phyloP scores from a whole-genome alignment of 2,113 vertebrate genomes.

The Bathybates hornii region DNA sequence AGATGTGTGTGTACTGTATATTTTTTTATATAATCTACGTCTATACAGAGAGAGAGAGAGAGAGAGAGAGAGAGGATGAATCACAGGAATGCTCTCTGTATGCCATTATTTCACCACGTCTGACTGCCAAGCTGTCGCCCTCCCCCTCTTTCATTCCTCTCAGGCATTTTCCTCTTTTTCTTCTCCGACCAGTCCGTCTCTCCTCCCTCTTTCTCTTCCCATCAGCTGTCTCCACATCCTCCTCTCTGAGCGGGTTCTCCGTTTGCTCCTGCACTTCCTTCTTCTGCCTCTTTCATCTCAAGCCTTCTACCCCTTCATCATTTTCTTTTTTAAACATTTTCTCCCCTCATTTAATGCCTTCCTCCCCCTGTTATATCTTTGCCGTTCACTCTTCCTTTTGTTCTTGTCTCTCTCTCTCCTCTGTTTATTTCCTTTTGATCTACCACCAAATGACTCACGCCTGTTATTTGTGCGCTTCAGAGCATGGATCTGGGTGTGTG shows the following conservation, averaged over 20 bases:
- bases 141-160: background rate
- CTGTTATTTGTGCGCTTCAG: background rate
- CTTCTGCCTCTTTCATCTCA: background rate
- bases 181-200: constrained; percentile 15
- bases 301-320: background rate
- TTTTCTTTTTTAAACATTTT: background rate
- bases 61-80: background rate
- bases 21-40: background rate
- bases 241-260: background rate
- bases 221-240: constrained; percentile 9
- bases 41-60: background rate
- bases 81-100: constrained; percentile 8
- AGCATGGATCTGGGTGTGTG: background rate
- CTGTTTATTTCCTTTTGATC: constrained; percentile 9
- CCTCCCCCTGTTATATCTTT: background rate
- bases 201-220: constrained; percentile 13
- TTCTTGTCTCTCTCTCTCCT: background rate
- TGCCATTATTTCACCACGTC: constrained; percentile 32
- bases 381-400: background rate
- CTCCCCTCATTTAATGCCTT: background rate
- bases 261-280: constrained; percentile 2
- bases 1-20: background rate
- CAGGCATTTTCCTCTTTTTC: background rate
- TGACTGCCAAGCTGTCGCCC: constrained; percentile 10
- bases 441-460: constrained; percentile 7